Evolutionary conservation across 2,888 invertebrate species (phyloP), one percentile per base, ranked within the genome.

Genomic region (Microctonus hyperodae): DNA sequence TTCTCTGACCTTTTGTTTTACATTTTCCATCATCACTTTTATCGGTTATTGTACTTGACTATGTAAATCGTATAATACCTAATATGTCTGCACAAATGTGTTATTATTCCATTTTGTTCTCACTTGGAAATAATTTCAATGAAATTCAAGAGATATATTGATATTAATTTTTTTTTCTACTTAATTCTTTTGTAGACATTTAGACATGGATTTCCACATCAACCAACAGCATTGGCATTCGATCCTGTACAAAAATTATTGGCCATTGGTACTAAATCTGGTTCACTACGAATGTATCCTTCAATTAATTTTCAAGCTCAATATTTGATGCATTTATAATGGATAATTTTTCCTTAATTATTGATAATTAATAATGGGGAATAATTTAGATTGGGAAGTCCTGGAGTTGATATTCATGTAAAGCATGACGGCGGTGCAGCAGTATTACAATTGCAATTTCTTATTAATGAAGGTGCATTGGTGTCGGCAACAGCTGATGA

Each of bases 161-260:
- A 51, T 53, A 35, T 11, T 31, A 10, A 28, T 28, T 20, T 33
- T 35, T 7, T 37, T 40, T 51, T 60, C 1, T 31, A 31, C n/a
- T 63, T 28, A 33, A 72, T 79, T 87, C 86, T 86, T 85, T 89
- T 90, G 57, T 91, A 95, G 95, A 95, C 95, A 77, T 95, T 97
- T 86, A 93, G 97, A 65, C 98, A 99, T 90, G 99, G 99, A 79
- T 99, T 99, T 88, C 99, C 99, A 74, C 94, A 94, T 86, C 94
- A 97, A 78, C 98, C 99, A 59, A 97, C 97, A 75, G 94, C 97
- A 69, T 88, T 98, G 86, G 98, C 98, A 70, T 98, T 95, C 88
- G 99, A 99, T 88, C 97, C 98, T 74, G 92, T 99, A 79, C 99
- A 99, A 88, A 93, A 93, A 85, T 89, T 99, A 72, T 89, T 99